These are phyloP conservation scores for Phrynosoma blainvillii DNA, from an alignment of 2,113 vertebrate species.

Conservation along the genomic window DNA sequence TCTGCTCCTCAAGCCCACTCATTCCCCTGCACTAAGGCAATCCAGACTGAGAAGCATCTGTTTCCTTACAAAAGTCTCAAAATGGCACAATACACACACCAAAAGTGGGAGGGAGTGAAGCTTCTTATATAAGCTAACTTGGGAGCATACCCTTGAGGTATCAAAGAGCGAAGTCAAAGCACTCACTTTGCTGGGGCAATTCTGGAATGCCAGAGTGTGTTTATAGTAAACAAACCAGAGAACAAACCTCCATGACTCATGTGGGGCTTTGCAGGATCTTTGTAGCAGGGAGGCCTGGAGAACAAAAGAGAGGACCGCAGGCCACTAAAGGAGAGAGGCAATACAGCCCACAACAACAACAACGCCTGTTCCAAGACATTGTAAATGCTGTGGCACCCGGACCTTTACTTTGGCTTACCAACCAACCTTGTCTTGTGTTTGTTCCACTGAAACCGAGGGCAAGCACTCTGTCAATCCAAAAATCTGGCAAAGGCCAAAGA, in stretches of 20 bases:
- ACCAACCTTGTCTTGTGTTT: not conserved
- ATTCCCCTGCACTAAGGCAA: too few species aligned
- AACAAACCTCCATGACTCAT: constrained; percentile 41
- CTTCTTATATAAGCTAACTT: constrained; percentile 46
- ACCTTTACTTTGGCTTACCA: not conserved
- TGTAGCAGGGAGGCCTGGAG: not conserved
- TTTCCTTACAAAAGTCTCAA: not conserved
- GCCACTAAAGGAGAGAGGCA: not conserved
- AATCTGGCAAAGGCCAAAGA: not conserved
- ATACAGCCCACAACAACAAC: not conserved
- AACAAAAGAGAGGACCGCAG: not conserved
- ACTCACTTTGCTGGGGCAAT: constrained; percentile 27
- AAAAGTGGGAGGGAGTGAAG: not conserved
- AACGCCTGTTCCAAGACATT: not conserved
- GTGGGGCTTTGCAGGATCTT: not conserved
- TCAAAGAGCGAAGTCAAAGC: constrained; percentile 39
- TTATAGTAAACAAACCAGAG: constrained; percentile 50
- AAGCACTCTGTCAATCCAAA: not conserved
- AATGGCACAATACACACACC: not conserved
- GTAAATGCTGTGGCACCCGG: not conserved
- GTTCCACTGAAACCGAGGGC: not conserved
- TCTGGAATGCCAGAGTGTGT: constrained; percentile 47
- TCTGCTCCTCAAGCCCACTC: too few species aligned
- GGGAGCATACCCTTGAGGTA: constrained; percentile 30
- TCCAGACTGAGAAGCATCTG: too few species aligned